phyloP scores from a whole-genome alignment of 2,113 vertebrate genomes.

The Plotosus lineatus region DNA sequence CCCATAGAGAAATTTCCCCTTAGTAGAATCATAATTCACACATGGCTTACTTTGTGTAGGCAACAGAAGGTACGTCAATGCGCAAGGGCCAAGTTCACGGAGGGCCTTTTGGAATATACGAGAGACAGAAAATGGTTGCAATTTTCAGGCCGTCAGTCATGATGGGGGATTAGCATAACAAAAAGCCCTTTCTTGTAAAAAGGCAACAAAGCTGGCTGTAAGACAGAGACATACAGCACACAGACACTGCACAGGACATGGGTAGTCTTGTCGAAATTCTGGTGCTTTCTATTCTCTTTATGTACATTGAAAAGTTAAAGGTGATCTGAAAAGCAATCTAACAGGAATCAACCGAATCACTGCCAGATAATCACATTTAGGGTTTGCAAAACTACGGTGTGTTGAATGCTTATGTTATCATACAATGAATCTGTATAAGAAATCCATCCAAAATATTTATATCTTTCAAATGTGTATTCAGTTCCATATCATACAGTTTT shows the following conservation, averaged over 20 bases:
- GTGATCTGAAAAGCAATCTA: conserved; percentile 17
- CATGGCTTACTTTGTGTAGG: conserved; percentile 35
- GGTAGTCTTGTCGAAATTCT: conserved; percentile 29
- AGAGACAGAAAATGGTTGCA: conserved; percentile 46
- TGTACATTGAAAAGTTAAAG: conserved; percentile 8
- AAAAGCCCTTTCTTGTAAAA: conserved; percentile 52
- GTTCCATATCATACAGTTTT: not conserved
- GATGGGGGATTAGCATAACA: conserved; percentile 47
- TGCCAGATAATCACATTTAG: not conserved
- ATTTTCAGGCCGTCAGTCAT: conserved; percentile 44
- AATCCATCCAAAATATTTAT: not conserved
- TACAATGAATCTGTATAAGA: not conserved
- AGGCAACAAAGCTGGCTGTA: conserved; percentile 43
- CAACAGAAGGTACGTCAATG: conserved; percentile 31
- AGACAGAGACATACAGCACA: conserved; percentile 17
- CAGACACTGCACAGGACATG: conserved; percentile 12
- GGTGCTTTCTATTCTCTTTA: conserved; percentile 19
- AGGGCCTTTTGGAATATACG: conserved; percentile 42
- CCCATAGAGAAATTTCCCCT: conserved; percentile 24
- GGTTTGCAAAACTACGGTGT: not conserved
- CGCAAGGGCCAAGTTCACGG: conserved; percentile 35
- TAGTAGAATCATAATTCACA: conserved; percentile 34
- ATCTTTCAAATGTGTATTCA: not conserved
- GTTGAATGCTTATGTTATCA: not conserved
- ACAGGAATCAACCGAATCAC: not conserved